phyloP scores from a whole-genome alignment of 2,797 vertebrate species.

The Tragelaphus eurycerus region DNA sequence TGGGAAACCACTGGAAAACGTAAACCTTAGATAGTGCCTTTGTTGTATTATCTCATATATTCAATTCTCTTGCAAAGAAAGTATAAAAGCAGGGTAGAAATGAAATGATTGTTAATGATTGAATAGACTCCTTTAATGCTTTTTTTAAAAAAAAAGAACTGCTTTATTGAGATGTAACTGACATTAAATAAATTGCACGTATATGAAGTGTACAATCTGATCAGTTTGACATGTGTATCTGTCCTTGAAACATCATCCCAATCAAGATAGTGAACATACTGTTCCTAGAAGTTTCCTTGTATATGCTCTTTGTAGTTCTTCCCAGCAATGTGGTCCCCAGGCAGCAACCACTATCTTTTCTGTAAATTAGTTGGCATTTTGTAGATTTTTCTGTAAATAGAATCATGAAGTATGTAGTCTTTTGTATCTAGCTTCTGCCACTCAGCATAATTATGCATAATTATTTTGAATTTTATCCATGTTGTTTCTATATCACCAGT shows the following conservation, averaged over 20 bases:
- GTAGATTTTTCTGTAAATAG: background rate
- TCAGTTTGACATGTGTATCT: background rate
- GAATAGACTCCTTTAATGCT: background rate
- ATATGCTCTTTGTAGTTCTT: background rate
- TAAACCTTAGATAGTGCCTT: background rate
- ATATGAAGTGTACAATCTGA: background rate
- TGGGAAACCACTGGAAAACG: background rate
- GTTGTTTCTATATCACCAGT: background rate
- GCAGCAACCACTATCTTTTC: background rate
- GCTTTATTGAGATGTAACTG: background rate
- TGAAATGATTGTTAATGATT: background rate
- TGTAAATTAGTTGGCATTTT: background rate
- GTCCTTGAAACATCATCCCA: background rate
- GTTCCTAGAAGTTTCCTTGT: background rate
- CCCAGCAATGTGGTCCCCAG: background rate
- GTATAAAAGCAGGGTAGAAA: background rate
- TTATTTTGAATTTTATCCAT: background rate
- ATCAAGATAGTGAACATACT: background rate
- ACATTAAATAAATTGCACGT: background rate
- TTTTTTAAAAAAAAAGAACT: background rate
- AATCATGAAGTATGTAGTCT: background rate
- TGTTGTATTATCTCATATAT: background rate
- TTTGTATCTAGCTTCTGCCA: background rate
- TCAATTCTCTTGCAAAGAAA: constrained; percentile 33
- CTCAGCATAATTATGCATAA: background rate